Base-by-base conservation (phyloP, 2,113 vertebrate species). In the Sterna hirundo region DNA sequence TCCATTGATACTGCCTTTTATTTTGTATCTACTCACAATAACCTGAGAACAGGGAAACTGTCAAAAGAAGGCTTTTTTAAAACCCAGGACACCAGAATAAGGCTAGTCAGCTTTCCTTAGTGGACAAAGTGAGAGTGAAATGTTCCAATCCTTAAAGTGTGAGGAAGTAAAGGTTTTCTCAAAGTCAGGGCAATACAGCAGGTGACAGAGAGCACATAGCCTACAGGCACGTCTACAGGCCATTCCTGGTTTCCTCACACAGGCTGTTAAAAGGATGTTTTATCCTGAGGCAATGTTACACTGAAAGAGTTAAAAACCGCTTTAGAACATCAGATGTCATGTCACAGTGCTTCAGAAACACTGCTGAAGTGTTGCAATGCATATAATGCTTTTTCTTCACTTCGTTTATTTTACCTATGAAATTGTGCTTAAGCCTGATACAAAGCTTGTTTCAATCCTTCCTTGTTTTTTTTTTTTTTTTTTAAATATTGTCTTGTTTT, bases 171-270 rank as follows among this genome's bases (percentile, higher is more conserved):
- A 83, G 86, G 94, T 94, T 97, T 97, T 98, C 97, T 98, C 94
- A 98, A 97, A 98, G 96, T 83, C 88, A 77, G 91, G 96, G 85
- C 87, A 95, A 96, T 95, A 77, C 83, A 58, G 62, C 84, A 94
- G 97, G 98, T 98, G 98, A 98, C 98, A 98, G 94, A 95, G 96
- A 97, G 80, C 95, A 95, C 75, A 68, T 90, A 72, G 97, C 98
- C 97, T 80, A 83, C 89, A 94, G 98, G 98, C 87, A 93, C 78
- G 17, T 97, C 92, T 87, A 80, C 62, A 95, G 97, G 86, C 93
- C 90, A 70, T 94, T 69, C 69, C 82, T 3, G 4, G 13, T 93
- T 97, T 77, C 61, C 85, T 94, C 78, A 94, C 77, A 91, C 66
- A 52, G 38, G 30, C 90, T 96, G 74, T 93, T 94, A 95, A 95